A percentile compares a stretch with the other conserved stretches of the same genome.
Conservation (phyloP, 2,113 vertebrate species). For the Tachycineta bicolor region DNA sequence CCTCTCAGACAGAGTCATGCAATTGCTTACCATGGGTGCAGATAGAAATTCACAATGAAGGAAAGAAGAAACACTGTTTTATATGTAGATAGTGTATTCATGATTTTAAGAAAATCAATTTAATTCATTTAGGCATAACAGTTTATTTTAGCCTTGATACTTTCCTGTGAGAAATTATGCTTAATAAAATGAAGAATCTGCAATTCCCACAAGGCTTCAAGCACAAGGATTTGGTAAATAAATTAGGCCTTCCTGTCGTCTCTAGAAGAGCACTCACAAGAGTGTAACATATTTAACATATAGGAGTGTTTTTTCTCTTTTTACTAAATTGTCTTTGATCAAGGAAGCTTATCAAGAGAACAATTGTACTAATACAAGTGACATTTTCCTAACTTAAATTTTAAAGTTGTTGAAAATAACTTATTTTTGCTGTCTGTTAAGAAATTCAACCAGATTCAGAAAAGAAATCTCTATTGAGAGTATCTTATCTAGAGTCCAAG, state of each 20-base stretch:
- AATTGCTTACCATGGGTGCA: neutral
- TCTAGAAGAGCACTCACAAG: neutral
- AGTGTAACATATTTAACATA: neutral
- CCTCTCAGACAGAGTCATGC: neutral
- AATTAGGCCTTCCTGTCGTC: neutral
- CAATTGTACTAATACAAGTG: neutral
- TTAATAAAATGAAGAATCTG: neutral
- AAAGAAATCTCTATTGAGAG: neutral
- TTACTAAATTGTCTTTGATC: neutral
- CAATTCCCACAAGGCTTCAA: neutral
- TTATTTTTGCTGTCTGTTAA: neutral
- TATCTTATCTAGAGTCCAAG: neutral
- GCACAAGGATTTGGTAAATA: neutral
- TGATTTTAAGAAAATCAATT: neutral
- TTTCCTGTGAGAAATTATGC: neutral
- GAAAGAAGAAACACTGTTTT: neutral
- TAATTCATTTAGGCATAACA: neutral
- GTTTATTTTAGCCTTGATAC: neutral
- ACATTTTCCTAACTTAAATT: neutral
- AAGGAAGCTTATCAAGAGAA: neutral
- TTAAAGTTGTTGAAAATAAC: neutral
- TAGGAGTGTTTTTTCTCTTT: neutral
- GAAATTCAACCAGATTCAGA: neutral
- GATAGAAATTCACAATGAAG: neutral
- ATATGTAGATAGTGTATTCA: neutral